These are phyloP conservation scores for Scomber japonicus DNA, from an alignment of 2,113 vertebrate genomes.

Conservation along the genomic window DNA sequence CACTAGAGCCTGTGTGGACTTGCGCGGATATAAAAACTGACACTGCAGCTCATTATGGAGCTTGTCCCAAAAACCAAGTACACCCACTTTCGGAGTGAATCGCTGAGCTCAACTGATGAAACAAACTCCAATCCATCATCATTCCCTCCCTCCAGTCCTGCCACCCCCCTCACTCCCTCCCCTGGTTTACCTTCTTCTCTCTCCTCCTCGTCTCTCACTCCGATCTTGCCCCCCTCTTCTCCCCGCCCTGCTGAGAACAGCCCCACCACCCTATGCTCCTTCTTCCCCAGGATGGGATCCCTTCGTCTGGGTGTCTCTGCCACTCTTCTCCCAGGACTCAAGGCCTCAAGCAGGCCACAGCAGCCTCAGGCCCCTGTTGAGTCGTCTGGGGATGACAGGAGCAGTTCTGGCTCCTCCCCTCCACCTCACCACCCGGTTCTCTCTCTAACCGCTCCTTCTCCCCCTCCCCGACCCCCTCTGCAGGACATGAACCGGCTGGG, in stretches of 20 bases:
- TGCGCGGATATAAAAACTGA: conserved; percentile 59
- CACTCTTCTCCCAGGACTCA: conserved; percentile 86
- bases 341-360: conserved; percentile 73
- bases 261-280: conserved; percentile 96
- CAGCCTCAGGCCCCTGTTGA: conserved; percentile 56
- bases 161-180: conserved; percentile 81
- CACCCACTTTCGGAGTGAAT: conserved; percentile 94
- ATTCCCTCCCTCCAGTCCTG: conserved; percentile 84
- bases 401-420: conserved; percentile 73
- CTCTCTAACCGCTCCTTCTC: conserved; percentile 82
- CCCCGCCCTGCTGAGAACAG: conserved; percentile 86
- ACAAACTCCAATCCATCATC: conserved; percentile 79
- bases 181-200: conserved; percentile 83
- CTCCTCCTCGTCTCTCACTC: conserved; percentile 91
- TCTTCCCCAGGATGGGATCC: conserved; percentile 94
- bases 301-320: conserved; percentile 92
- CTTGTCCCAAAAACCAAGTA: conserved; percentile 95
- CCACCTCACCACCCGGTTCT: conserved; percentile 60
- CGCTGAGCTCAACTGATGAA: conserved; percentile 89
- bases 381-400: conserved; percentile 71
- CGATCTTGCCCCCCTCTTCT: conserved; percentile 84
- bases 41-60: conserved; percentile 87
- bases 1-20: conserved; percentile 63
- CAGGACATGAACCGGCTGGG: conserved; percentile 99
- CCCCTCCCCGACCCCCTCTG: conserved; percentile 87